These are phyloP conservation scores for Antigone vipio DNA, from an alignment of 2,113 vertebrate species.

Conservation along the genomic window DNA sequence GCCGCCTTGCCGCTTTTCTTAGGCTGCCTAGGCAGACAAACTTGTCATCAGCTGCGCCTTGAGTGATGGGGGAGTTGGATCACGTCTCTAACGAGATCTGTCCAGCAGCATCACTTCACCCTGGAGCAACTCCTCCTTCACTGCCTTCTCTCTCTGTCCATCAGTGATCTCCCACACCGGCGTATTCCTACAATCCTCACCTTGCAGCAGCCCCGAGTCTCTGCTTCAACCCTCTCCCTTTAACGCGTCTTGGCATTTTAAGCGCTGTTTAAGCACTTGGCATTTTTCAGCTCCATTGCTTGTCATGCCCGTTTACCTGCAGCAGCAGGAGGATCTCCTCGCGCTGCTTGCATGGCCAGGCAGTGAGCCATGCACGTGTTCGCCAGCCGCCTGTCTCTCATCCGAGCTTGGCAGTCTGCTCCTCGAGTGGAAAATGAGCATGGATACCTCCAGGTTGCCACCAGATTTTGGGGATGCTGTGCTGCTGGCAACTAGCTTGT, in stretches of 20 bases:
- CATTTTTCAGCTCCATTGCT: neutral
- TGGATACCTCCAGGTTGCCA: neutral
- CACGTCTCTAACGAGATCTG: neutral
- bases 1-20: neutral
- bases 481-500: neutral
- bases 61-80: neutral
- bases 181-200: neutral
- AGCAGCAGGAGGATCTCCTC: rapidly evolving
- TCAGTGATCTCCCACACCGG: neutral
- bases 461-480: neutral
- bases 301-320: neutral
- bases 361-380: rapidly evolving
- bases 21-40: neutral
- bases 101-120: neutral
- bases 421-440: neutral
- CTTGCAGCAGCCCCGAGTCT: neutral
- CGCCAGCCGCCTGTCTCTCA: neutral
- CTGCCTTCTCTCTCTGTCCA: neutral
- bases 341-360: neutral
- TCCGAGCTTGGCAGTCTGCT: neutral
- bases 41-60: neutral
- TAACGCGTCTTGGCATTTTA: neutral
- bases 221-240: neutral
- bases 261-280: neutral
- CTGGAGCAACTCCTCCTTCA: neutral